These are phyloP conservation scores for Cephus spinipes DNA, from an alignment of 2,888 invertebrate species.

Conservation along the genomic window DNA sequence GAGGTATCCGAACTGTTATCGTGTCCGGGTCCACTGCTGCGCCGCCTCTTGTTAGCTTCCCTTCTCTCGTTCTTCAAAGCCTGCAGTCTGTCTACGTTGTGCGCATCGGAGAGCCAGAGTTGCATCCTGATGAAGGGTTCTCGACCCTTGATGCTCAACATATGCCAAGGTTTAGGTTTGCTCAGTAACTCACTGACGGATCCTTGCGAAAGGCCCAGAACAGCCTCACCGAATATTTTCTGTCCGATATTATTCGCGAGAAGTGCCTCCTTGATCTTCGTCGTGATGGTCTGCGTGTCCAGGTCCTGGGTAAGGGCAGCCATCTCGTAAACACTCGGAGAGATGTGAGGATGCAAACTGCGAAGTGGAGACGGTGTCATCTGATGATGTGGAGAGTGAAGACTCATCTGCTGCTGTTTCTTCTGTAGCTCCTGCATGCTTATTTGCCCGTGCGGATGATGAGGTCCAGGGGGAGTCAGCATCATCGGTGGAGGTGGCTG, in stretches of 20 bases:
- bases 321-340: constrained; percentile 98
- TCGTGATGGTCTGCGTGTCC: constrained; percentile 96
- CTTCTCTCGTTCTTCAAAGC: constrained; percentile 90
- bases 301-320: constrained; percentile 96
- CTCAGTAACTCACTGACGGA: constrained; percentile 97
- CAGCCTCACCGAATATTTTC: constrained; percentile 98
- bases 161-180: constrained; percentile 99
- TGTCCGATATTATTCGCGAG: constrained; percentile 98
- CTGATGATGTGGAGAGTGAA: constrained; percentile 74
- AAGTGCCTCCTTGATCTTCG: constrained; percentile 96
- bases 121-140: constrained; percentile 98
- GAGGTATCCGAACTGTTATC: constrained; percentile 91
- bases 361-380: constrained; percentile 77
- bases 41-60: constrained; percentile 90
- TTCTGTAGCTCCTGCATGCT: constrained; percentile 75
- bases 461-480: constrained; percentile 81
- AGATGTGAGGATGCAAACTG: constrained; percentile 84
- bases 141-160: constrained; percentile 97
- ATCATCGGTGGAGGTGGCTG: constrained; percentile 73
- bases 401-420: constrained; percentile 70
- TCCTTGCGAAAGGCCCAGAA: constrained; percentile 95
- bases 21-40: constrained; percentile 85
- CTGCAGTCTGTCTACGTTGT: constrained; percentile 93
- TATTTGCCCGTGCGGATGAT: constrained; percentile 78
- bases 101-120: constrained; percentile 94